Evolutionary conservation across 2,113 vertebrate species (phyloP).

Genomic region (Apistogramma diplotaenia): DNA sequence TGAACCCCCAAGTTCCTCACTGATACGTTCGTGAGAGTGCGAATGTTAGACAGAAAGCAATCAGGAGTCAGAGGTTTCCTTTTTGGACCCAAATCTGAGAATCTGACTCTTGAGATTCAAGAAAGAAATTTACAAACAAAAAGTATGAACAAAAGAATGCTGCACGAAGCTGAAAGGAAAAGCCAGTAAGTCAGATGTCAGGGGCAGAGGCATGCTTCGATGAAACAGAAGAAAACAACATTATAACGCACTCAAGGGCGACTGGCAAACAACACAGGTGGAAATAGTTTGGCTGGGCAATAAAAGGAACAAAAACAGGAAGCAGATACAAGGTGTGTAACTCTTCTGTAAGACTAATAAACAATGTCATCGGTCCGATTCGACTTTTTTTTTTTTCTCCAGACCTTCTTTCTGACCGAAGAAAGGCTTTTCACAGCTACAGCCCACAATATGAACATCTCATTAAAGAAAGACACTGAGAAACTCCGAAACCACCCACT

Average conservation of each 20-base stretch:
- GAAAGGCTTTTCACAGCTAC: constrained; percentile 1
- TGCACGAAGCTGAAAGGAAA: neutral
- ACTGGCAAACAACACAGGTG: neutral
- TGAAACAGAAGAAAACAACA: no score
- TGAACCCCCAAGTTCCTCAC: no score
- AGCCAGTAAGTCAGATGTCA: no score
- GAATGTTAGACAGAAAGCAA: no score
- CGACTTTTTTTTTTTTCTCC: neutral
- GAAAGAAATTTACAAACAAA: neutral
- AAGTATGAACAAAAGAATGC: neutral
- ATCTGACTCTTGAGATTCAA: neutral
- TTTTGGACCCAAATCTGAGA: neutral
- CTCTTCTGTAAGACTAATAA: neutral
- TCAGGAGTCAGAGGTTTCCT: neutral
- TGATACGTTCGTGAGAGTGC: no score
- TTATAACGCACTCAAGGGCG: neutral
- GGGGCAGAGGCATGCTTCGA: no score
- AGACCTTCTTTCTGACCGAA: neutral
- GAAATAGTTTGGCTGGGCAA: neutral
- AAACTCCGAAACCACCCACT: constrained; percentile 4
- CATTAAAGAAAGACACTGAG: neutral
- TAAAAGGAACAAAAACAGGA: neutral
- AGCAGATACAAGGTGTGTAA: neutral
- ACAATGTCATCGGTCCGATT: neutral
- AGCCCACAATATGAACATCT: neutral